Evolutionary conservation across 2,888 invertebrate genomes (phyloP), one percentile per base, ranked within the genome.

Genomic region (Polyploca ridens): DNA sequence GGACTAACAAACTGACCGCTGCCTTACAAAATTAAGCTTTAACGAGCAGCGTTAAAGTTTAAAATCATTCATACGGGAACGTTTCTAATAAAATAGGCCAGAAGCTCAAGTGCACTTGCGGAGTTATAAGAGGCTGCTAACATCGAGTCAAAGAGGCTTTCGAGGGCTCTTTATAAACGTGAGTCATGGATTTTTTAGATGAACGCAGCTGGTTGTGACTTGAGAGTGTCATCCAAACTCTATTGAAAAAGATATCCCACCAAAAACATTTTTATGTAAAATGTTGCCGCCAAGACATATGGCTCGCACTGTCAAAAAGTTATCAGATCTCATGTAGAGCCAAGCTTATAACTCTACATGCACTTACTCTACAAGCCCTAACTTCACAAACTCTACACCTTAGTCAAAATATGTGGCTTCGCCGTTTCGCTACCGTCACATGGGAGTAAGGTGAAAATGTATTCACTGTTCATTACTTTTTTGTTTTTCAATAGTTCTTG

Each of bases 31-130:
- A 76, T 64, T n/a, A 62, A 59, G 72, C 82, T 71, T 59, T 77
- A 70, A 0, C 0, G 0, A 5, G 5, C 6, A 0, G 33, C 1
- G 16, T 54, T 72, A 87, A 68, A 76, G 82, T 74, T 60, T 61
- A 67, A 44, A 78, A 69, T 82, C n/a, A 58, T 68, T 69, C 72
- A 69, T 14, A 3, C 14, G 38, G 27, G 6, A 14, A 41, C 58
- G 64, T 66, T 74, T 77, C 78, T 84, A 79, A 77, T 81, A 81
- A 88, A 84, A 86, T 87, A 87, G 88, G 88, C 75, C 88, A 85
- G 75, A 69, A 70, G 63, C 72, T 77, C 66, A 65, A 79, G 79
- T 69, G 63, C 77, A 64, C 82, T 83, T 70, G 71, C 68, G 71
- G 64, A 67, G 73, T 73, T 69, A 64, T 74, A 74, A 81, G 83